Evolutionary conservation across 1,140 invertebrate species (phyloP).

Genomic region (Atta colombica): DNA sequence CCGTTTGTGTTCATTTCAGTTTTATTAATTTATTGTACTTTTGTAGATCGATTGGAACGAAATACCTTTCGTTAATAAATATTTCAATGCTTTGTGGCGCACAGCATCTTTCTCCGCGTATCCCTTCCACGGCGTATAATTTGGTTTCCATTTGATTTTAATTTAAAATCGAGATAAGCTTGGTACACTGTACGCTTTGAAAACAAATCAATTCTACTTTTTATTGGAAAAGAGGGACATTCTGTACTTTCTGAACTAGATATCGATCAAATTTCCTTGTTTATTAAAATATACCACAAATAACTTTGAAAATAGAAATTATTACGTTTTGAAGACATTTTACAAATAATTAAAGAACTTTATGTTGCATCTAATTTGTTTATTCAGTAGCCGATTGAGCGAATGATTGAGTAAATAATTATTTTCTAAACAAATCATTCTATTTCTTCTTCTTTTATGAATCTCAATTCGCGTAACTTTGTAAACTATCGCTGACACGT

Average conservation of each 20-base stretch:
- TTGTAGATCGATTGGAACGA: slow-evolving; percentile 1
- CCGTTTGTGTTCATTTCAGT: neutral
- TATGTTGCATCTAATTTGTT: neutral
- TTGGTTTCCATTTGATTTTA: slow-evolving; percentile 61
- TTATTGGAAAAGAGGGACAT: slow-evolving; percentile 30
- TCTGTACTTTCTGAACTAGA: slow-evolving; percentile 49
- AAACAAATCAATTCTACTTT: slow-evolving; percentile 44
- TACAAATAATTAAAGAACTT: neutral
- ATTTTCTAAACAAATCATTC: neutral
- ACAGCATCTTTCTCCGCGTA: slow-evolving; percentile 38
- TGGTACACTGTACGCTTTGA: too few species aligned
- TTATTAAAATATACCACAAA: slow-evolving; percentile 55
- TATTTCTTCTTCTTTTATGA: neutral
- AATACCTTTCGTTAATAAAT: slow-evolving; percentile 43
- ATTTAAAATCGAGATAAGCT: slow-evolving; percentile 15
- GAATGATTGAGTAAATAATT: neutral
- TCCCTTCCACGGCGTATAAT: slow-evolving; percentile 30
- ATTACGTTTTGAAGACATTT: neutral
- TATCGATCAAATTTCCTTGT: slow-evolving; percentile 60
- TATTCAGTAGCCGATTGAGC: neutral
- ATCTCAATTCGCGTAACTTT: slow-evolving; percentile 10
- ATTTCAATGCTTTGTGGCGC: slow-evolving; percentile 33
- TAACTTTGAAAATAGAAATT: slow-evolving; percentile 57
- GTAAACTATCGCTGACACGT: slow-evolving; percentile 23
- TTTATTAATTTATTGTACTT: slow-evolving; percentile 40